A percentile compares a stretch with the other conserved stretches of the same genome.
phyloP scores from a whole-genome alignment of 1,140 invertebrate genomes.

The Galendromus occidentalis region DNA sequence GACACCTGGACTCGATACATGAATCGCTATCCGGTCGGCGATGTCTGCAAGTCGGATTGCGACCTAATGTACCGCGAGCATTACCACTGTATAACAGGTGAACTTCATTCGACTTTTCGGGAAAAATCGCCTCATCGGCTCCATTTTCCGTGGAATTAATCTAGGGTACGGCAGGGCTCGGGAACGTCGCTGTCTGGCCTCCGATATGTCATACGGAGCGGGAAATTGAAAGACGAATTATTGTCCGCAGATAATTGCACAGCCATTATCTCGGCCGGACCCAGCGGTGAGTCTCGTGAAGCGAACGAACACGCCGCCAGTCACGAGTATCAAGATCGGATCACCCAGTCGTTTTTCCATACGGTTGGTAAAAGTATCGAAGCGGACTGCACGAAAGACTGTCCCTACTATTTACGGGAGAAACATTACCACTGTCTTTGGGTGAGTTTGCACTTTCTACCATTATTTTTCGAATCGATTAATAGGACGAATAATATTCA shows the following conservation, averaged over 20 bases:
- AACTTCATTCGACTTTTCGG: conserved; percentile 22
- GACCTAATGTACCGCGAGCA: conserved; percentile 48
- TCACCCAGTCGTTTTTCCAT: conserved; percentile 55
- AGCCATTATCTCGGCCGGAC: conserved; percentile 10
- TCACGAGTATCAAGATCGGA: conserved; percentile 63
- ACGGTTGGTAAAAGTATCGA: conserved; percentile 37
- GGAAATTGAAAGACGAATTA: too few relatives aligned
- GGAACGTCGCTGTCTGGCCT: too few relatives aligned
- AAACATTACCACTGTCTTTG: conserved; percentile 60
- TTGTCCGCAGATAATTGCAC: background rate
- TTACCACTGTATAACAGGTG: conserved; percentile 50
- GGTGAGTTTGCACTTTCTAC: conserved; percentile 26
- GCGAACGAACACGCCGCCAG: conserved; percentile 27
- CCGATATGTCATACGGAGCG: too few relatives aligned
- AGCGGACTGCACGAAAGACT: conserved; percentile 37
- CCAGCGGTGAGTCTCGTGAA: conserved; percentile 2
- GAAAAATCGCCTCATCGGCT: conserved; percentile 14
- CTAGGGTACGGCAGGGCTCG: too few relatives aligned
- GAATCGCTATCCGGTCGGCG: conserved; percentile 32
- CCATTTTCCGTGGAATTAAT: too few relatives aligned
- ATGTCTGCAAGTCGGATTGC: conserved; percentile 43
- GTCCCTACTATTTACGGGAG: conserved; percentile 51
- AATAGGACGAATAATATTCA: too few relatives aligned
- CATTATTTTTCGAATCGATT: background rate
- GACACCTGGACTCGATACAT: conserved; percentile 9